These are phyloP conservation scores for Anadara kagoshimensis DNA, from an alignment of 1,140 invertebrate species.

Conservation along the genomic window DNA sequence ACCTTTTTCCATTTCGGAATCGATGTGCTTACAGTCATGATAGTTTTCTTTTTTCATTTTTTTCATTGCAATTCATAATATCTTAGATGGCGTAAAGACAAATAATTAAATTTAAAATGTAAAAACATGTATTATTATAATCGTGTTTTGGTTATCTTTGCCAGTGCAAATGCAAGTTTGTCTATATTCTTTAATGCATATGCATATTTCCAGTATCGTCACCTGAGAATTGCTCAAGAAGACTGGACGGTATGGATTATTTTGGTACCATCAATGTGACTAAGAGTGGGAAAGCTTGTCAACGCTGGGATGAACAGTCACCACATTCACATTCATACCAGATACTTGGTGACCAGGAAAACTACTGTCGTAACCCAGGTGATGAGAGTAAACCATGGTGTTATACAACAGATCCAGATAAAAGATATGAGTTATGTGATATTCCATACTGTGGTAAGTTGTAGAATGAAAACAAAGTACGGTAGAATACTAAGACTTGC, in stretches of 20 bases:
- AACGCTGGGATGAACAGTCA: conserved; percentile 7
- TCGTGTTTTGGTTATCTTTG: too few relatives aligned
- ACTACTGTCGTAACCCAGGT: conserved; percentile 28
- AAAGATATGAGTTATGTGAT: conserved; percentile 13
- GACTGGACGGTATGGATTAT: conserved; percentile 1
- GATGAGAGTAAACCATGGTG: conserved; percentile 15
- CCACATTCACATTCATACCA: conserved; percentile 17
- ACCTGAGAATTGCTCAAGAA: conserved; percentile 6
- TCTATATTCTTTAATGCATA: too few relatives aligned
- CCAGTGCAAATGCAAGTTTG: too few relatives aligned
- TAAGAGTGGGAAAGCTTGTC: conserved; percentile 1
- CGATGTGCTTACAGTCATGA: too few relatives aligned
- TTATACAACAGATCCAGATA: conserved; percentile 19
- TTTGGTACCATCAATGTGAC: conserved; percentile 9
- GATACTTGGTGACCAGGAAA: conserved; percentile 3
- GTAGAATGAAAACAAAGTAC: too few relatives aligned
- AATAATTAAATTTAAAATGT: too few relatives aligned
- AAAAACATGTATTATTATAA: too few relatives aligned
- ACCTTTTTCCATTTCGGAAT: too few relatives aligned
- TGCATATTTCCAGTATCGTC: background rate
- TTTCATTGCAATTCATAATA: too few relatives aligned
- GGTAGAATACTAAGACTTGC: too few relatives aligned
- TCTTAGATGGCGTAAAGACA: too few relatives aligned
- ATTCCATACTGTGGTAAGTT: conserved; percentile 26
- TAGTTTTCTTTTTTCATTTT: too few relatives aligned